These are phyloP conservation scores for Camponotus vicinus DNA, from an alignment of 1,140 invertebrate genomes.

Conservation along the genomic window DNA sequence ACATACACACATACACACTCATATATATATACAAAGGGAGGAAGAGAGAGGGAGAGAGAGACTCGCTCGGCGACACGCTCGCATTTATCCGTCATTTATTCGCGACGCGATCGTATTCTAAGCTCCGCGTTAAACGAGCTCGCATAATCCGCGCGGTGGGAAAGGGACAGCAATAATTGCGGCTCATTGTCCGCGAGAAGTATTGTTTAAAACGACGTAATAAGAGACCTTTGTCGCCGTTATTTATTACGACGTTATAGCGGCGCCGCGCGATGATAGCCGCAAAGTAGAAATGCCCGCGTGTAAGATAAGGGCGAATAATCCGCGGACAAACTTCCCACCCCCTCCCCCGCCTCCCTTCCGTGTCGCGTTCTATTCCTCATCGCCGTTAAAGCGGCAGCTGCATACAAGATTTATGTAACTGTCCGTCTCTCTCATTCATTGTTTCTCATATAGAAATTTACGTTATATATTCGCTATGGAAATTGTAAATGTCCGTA, in stretches of 20 bases:
- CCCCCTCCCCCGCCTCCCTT: background rate
- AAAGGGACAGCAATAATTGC: constrained; percentile 68
- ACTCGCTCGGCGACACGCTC: constrained; percentile 30
- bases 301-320: constrained; percentile 65
- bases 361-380: background rate
- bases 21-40: background rate
- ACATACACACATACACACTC: background rate
- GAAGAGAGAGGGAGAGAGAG: background rate
- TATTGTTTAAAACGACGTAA: constrained; percentile 68
- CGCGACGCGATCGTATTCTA: constrained; percentile 70
- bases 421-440: constrained; percentile 56
- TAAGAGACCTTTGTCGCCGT: constrained; percentile 68
- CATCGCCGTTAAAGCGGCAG: background rate
- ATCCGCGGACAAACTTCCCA: constrained; percentile 54
- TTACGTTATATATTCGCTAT: constrained; percentile 15
- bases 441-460: constrained; percentile 26
- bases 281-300: constrained; percentile 44
- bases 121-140: constrained; percentile 64
- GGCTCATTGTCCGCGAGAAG: constrained; percentile 68
- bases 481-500: constrained; percentile 5
- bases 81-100: constrained; percentile 66
- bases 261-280: constrained; percentile 58
- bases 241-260: constrained; percentile 69
- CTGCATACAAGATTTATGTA: constrained; percentile 58
- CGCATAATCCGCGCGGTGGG: constrained; percentile 65